These are phyloP conservation scores for Chiridota heheva DNA, from an alignment of 35 echinoderm and acorn worm species.

Conservation along the genomic window DNA sequence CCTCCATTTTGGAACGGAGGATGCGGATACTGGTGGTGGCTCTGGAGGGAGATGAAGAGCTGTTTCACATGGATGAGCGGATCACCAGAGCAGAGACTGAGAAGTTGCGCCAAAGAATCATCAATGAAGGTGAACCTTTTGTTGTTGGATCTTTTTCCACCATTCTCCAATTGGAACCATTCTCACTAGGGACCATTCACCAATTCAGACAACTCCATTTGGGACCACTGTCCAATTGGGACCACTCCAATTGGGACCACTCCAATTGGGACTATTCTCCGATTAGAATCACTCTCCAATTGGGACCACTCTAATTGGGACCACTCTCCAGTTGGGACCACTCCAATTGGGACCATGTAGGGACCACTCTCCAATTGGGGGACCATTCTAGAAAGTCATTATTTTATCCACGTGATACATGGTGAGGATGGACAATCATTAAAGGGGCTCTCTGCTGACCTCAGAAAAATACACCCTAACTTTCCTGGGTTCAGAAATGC, in stretches of 20 bases:
- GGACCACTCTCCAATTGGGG: not conserved
- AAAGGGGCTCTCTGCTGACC: too few species aligned
- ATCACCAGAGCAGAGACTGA: slow-evolving; percentile 38
- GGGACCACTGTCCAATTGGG: too few species aligned
- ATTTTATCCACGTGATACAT: too few species aligned
- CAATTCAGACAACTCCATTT: too few species aligned
- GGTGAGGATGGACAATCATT: too few species aligned
- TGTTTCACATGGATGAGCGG: not conserved
- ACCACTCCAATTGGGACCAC: not conserved
- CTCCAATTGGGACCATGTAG: not conserved
- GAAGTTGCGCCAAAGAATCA: slow-evolving; percentile 12
- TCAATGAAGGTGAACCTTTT: slow-evolving; percentile 40
- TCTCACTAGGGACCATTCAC: too few species aligned
- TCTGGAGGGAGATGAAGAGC: slow-evolving; percentile 38
- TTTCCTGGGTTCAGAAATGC: too few species aligned
- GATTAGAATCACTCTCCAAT: not conserved
- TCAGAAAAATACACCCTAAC: too few species aligned
- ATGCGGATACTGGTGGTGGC: slow-evolving; percentile 35
- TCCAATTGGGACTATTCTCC: not conserved
- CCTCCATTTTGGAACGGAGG: not conserved
- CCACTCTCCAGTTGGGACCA: not conserved
- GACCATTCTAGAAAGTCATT: too few species aligned
- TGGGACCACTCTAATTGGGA: not conserved
- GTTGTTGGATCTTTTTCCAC: too few species aligned
- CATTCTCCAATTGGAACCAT: too few species aligned